These are phyloP conservation scores for Drosophila willistoni DNA, from an alignment of 1,140 invertebrate species.

Conservation along the genomic window DNA sequence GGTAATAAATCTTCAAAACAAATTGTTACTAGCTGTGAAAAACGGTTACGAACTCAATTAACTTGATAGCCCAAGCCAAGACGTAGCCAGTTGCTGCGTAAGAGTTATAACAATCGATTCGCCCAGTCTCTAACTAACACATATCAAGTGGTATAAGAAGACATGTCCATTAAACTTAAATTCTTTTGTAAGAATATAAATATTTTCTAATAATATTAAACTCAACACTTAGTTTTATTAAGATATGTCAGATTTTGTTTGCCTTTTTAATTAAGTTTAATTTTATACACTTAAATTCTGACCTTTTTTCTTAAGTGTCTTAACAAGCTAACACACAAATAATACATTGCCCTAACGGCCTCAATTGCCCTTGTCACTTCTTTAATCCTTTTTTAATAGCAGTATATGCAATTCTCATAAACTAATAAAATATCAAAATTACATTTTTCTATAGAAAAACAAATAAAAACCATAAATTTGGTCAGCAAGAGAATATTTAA, in stretches of 20 bases:
- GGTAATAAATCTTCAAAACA: conserved; percentile 9
- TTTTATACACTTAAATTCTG: no score
- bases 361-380: not conserved
- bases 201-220: no score
- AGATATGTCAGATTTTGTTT: no score
- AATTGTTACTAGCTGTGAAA: conserved; percentile 14
- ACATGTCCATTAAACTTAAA: no score
- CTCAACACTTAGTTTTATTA: no score
- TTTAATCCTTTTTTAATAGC: not conserved
- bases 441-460: not conserved
- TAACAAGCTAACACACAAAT: no score
- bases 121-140: not conserved
- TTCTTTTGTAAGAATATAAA: no score
- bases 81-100: not conserved
- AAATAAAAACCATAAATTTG: not conserved
- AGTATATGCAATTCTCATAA: not conserved
- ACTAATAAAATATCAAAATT: not conserved
- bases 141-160: no score
- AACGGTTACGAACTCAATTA: conserved; percentile 8
- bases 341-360: no score
- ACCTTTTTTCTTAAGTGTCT: no score
- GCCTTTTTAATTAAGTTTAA: no score
- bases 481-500: not conserved
- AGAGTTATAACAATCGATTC: not conserved
- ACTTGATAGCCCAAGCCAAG: not conserved